phyloP scores from a whole-genome alignment of 1,140 invertebrate species.

The Scaptomyza montana region DNA sequence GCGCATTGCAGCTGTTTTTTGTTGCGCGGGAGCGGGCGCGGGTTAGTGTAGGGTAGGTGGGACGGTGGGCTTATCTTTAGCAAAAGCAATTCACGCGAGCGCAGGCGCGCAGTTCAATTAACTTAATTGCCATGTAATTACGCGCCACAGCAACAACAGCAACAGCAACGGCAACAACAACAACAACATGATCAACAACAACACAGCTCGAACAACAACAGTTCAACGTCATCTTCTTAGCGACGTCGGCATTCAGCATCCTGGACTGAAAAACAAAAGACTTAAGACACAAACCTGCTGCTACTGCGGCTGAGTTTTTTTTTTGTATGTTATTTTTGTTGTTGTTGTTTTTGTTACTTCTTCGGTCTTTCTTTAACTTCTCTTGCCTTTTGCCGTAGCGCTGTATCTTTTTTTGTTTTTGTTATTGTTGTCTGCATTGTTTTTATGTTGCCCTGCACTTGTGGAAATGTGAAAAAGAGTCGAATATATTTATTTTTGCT shows the following conservation, averaged over 20 bases:
- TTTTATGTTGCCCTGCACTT: slow-evolving; percentile 11
- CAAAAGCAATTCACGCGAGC: slow-evolving; percentile 68
- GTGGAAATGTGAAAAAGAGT: not conserved
- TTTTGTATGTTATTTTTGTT: not conserved
- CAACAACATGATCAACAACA: too few relatives aligned
- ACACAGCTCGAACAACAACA: too few relatives aligned
- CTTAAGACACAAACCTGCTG: slow-evolving; percentile 77
- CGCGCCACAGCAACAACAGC: slow-evolving; percentile 28
- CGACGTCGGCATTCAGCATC: slow-evolving; percentile 52
- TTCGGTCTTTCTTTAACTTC: slow-evolving; percentile 7
- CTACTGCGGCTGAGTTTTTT: slow-evolving; percentile 19
- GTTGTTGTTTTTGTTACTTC: slow-evolving; percentile 9
- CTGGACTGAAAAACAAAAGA: slow-evolving; percentile 72
- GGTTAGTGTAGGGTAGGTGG: too few relatives aligned
- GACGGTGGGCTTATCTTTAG: slow-evolving; percentile 24
- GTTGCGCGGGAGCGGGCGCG: not conserved
- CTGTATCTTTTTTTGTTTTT: slow-evolving; percentile 24
- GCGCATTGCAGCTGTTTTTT: slow-evolving; percentile 3
- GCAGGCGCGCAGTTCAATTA: slow-evolving; percentile 81
- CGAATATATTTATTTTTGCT: too few relatives aligned
- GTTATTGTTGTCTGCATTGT: slow-evolving; percentile 22
- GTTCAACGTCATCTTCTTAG: slow-evolving; percentile 46
- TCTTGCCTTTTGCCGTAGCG: not conserved
- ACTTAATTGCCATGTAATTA: slow-evolving; percentile 84
- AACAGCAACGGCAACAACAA: too few relatives aligned